Conservation (phyloP, 2,797 vertebrate species). For the Pristis pectinata region DNA sequence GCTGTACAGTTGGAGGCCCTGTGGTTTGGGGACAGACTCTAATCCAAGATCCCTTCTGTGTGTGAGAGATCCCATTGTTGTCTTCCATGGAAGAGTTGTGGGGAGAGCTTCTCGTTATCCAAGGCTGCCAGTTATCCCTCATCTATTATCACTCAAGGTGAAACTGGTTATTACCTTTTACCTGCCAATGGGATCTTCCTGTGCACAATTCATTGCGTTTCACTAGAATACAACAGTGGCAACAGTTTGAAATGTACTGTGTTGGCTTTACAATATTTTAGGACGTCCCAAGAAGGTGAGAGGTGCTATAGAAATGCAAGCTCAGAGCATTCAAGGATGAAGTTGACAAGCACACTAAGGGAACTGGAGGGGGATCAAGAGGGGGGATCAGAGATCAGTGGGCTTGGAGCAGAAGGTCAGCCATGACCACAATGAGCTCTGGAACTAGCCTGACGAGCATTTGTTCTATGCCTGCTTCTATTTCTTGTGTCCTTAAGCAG, state of each 20-base stretch:
- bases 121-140: neutral
- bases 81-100: neutral
- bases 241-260: neutral
- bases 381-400: no score
- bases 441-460: no score
- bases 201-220: neutral
- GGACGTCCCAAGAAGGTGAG: neutral
- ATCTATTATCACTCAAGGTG: neutral
- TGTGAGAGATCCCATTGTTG: neutral
- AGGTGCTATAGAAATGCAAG: neutral
- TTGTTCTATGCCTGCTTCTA: no score
- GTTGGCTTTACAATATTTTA: neutral
- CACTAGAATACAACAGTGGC: neutral
- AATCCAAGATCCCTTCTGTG: no score
- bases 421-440: no score
- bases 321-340: no score
- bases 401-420: no score
- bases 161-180: neutral
- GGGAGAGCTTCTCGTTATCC: neutral
- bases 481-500: no score
- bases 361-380: no score
- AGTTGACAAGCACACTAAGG: no score
- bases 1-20: neutral
- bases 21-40: neutral
- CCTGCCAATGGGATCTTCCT: neutral